These are phyloP conservation scores for Podarcis siculus DNA, from an alignment of 2,797 vertebrate species.

Conservation along the genomic window DNA sequence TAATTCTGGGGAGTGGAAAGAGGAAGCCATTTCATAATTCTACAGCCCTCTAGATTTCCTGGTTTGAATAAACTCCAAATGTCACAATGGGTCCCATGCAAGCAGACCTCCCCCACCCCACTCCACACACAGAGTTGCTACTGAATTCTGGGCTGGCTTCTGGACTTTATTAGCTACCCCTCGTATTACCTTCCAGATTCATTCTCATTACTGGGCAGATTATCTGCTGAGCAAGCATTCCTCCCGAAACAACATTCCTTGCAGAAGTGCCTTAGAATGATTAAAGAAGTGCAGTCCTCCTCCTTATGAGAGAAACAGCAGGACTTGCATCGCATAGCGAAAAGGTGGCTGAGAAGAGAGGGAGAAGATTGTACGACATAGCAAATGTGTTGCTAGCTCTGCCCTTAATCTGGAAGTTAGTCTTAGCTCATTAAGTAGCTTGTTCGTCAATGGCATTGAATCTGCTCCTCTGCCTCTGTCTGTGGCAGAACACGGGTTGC, in stretches of 20 bases:
- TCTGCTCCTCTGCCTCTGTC: too few species aligned
- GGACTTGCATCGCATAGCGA: neutral
- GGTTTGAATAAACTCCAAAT: neutral
- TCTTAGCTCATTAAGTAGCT: too few species aligned
- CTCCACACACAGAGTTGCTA: neutral
- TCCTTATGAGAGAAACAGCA: neutral
- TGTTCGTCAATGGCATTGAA: too few species aligned
- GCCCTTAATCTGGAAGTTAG: too few species aligned
- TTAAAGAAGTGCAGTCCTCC: neutral
- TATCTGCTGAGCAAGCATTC: neutral
- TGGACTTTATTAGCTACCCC: neutral
- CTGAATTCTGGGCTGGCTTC: neutral
- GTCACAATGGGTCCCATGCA: neutral
- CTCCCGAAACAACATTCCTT: neutral
- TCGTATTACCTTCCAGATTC: neutral
- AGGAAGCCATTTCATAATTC: too few species aligned
- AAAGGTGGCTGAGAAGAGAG: neutral
- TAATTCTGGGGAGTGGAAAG: neutral
- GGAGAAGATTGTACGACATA: neutral
- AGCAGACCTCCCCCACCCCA: neutral
- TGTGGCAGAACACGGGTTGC: neutral
- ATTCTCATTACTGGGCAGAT: neutral
- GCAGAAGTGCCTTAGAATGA: neutral
- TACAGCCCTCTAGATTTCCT: neutral
- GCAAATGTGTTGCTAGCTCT: neutral